Percentiles rank a stretch among this genome's conserved stretches.
Evolutionary conservation across 2,888 invertebrate species (phyloP).

Genomic region (Campoplex capitator): DNA sequence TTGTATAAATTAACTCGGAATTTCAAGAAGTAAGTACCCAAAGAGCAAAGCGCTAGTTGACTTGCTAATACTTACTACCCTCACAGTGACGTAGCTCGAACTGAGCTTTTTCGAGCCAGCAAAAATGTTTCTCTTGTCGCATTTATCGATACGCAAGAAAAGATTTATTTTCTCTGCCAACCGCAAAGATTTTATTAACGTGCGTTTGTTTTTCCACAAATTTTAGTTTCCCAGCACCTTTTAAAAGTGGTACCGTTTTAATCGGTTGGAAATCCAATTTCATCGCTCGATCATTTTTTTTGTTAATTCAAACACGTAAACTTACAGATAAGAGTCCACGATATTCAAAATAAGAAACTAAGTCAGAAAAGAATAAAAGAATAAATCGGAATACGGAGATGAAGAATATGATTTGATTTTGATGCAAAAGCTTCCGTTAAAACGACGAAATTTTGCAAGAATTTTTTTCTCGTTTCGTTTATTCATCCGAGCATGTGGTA

Average conservation of each 20-base stretch:
- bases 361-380: too few species aligned
- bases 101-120: slow-evolving; percentile 17
- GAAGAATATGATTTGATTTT: not conserved
- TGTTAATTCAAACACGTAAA: not conserved
- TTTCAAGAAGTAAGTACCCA: slow-evolving; percentile 83
- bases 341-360: too few species aligned
- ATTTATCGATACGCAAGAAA: slow-evolving; percentile 11
- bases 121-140: slow-evolving; percentile 40
- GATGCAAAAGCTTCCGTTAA: not conserved
- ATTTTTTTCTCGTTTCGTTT: too few species aligned
- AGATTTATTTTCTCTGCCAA: not conserved
- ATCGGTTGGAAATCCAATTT: not conserved
- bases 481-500: too few species aligned
- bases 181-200: not conserved
- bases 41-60: slow-evolving; percentile 82
- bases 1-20: slow-evolving; percentile 83
- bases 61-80: slow-evolving; percentile 83
- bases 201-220: not conserved
- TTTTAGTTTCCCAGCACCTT: not conserved
- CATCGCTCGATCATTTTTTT: not conserved
- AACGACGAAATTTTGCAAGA: not conserved
- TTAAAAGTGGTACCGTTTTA: not conserved
- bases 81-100: slow-evolving; percentile 73
- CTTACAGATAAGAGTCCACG: not conserved
- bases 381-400: too few species aligned